phyloP scores from a whole-genome alignment of 2,113 vertebrate genomes.

The Tonatia bakeri region DNA sequence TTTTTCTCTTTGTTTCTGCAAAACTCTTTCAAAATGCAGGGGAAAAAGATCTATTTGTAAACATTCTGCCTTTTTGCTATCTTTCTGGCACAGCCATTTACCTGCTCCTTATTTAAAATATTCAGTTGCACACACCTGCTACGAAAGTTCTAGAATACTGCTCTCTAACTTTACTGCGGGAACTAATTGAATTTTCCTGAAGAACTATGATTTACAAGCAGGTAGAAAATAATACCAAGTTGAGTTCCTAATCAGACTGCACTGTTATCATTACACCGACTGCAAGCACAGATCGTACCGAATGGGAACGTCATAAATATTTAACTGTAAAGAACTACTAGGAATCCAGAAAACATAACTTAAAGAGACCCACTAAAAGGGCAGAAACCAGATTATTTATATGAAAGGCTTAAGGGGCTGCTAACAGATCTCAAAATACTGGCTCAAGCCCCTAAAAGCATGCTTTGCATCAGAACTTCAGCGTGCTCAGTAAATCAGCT shows the following conservation, averaged over 20 bases:
- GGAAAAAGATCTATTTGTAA: neutral
- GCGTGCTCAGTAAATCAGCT: neutral
- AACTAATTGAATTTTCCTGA: neutral
- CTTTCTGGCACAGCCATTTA: neutral
- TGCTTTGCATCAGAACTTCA: neutral
- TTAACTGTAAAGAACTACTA: neutral
- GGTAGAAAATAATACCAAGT: neutral
- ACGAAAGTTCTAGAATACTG: neutral
- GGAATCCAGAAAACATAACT: neutral
- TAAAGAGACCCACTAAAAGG: neutral
- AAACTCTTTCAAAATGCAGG: constrained; percentile 2
- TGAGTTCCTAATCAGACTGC: constrained; percentile 5
- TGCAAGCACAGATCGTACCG: neutral
- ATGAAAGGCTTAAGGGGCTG: neutral
- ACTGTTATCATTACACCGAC: neutral
- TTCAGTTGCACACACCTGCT: neutral
- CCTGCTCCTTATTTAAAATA: constrained; percentile 48
- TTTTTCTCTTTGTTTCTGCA: constrained; percentile 34
- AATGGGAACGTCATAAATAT: neutral
- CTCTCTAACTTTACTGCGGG: constrained; percentile 10
- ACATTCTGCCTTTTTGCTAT: neutral
- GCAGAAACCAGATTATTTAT: neutral
- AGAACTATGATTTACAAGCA: neutral
- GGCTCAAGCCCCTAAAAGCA: neutral
- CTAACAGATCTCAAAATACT: neutral